Base-by-base conservation (phyloP, 1,140 invertebrate species). In the Mylabris phalerata region DNA sequence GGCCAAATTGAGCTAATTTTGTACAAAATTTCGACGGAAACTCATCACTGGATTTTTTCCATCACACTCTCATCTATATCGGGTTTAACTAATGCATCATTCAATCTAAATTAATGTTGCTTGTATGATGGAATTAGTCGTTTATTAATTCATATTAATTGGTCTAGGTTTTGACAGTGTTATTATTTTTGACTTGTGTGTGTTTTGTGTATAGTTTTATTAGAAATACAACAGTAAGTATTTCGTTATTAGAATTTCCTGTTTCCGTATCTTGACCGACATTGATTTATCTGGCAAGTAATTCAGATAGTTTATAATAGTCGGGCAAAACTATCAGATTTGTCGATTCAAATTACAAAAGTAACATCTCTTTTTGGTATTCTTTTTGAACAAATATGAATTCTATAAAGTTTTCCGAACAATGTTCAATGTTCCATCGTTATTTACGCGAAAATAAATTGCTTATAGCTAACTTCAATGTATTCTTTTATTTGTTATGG, bases 61-160 rank as follows among this genome's bases (percentile, higher is more conserved):
- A 19, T 19, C 19, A 19, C 19, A 19, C 32, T 32, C 32, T 32
- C 7, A 32, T 32, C 32, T 32, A 32, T 32, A 32, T 40, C 40
- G 40, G 40, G 32, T 7, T 32, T 32, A 32, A 32, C 4, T 32
- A 32, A 32, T 32, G 32, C 50, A 48, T 48, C 55, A 61, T 57
- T 61, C 60, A 61, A 61, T 61, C 60, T 61, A 61, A 61, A 61
- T 61, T 61, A 61, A 61, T 61, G 60, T 61, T 57, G 57, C 60
- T 61, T 61, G 60, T 54, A 50, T 55, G 54, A 49, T 54, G 55
- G 55, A 61, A 61, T 55, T 57, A 61, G 51, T 55, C 55, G 55
- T 61, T 61, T 61, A 61, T 55, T 61, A 61, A 61, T 61, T 61
- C 60, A 57, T 57, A 57, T 61, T 61, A 61, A 61, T 61, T 61